phyloP scores from a whole-genome alignment of 2,888 invertebrate genomes.

The Ectobius pallidus region DNA sequence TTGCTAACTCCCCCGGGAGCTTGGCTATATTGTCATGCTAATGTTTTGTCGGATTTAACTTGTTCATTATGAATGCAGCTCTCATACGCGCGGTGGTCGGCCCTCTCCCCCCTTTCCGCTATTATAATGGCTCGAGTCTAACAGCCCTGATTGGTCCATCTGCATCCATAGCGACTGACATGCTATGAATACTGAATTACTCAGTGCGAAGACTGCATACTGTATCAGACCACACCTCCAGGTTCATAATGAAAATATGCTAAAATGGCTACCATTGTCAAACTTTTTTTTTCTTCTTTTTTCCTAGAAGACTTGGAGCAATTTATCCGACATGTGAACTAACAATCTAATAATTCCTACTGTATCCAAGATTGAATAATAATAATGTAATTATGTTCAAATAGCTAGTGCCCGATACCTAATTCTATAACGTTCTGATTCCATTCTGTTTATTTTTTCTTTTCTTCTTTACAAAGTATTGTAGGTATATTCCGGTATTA shows the following conservation, averaged over 20 bases:
- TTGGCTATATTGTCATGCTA: conserved; percentile 38
- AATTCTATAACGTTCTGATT: too few relatives aligned
- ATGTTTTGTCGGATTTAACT: conserved; percentile 34
- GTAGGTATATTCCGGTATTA: too few relatives aligned
- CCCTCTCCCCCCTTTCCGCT: not conserved
- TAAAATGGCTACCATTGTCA: conserved; percentile 27
- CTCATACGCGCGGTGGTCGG: conserved; percentile 11
- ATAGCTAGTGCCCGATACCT: too few relatives aligned
- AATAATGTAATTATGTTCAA: too few relatives aligned
- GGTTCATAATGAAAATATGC: conserved; percentile 7
- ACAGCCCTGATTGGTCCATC: conserved; percentile 37
- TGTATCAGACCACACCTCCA: conserved; percentile 20
- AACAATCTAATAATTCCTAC: not conserved
- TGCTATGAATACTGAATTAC: conserved; percentile 19
- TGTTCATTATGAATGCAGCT: conserved; percentile 35
- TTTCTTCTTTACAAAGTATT: too few relatives aligned
- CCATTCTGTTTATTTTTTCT: too few relatives aligned
- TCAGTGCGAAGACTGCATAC: not conserved
- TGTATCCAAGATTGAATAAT: not conserved
- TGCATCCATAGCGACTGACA: conserved; percentile 9
- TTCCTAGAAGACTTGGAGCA: not conserved
- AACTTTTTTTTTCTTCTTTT: not conserved
- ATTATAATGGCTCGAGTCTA: conserved; percentile 9
- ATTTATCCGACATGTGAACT: conserved; percentile 1
- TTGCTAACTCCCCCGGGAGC: not conserved